phyloP scores from a whole-genome alignment of 1,140 invertebrate genomes.

The Neodiprion virginianus region DNA sequence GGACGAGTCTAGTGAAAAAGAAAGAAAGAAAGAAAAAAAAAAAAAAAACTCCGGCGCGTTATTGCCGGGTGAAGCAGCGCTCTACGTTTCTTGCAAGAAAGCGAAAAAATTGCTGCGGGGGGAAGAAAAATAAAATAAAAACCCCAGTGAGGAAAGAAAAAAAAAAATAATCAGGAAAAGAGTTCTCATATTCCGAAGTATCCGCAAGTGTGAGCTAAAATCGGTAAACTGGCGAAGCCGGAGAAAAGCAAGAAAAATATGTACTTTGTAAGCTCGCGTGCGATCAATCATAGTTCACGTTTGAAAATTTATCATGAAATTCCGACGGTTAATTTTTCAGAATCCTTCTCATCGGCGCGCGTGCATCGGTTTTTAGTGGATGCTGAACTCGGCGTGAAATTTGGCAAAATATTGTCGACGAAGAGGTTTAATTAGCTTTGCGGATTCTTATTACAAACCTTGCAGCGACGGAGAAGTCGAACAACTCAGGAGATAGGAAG shows the following conservation, averaged over 20 bases:
- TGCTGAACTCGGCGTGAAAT: not conserved
- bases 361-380: too few relatives aligned
- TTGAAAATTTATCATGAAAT: too few relatives aligned
- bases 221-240: too few relatives aligned
- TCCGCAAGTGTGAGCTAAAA: too few relatives aligned
- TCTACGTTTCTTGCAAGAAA: not conserved
- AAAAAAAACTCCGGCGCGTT: slow-evolving; percentile 34
- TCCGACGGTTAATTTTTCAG: too few relatives aligned
- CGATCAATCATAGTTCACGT: too few relatives aligned
- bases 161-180: not conserved
- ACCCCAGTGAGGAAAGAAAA: not conserved
- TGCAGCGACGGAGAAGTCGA: too few relatives aligned
- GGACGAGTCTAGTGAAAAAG: slow-evolving; percentile 37
- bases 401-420: not conserved
- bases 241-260: too few relatives aligned
- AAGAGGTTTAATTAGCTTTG: not conserved
- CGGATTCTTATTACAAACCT: slow-evolving; percentile 17
- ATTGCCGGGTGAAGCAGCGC: slow-evolving; percentile 29
- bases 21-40: too few relatives aligned
- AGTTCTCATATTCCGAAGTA: not conserved
- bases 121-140: slow-evolving; percentile 7
- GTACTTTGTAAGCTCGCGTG: too few relatives aligned
- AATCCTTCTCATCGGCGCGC: too few relatives aligned
- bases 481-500: not conserved
- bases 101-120: not conserved